Evolutionary conservation across 2,888 invertebrate genomes (phyloP), one percentile per base, ranked within the genome.

Genomic region (Lasius platythorax): DNA sequence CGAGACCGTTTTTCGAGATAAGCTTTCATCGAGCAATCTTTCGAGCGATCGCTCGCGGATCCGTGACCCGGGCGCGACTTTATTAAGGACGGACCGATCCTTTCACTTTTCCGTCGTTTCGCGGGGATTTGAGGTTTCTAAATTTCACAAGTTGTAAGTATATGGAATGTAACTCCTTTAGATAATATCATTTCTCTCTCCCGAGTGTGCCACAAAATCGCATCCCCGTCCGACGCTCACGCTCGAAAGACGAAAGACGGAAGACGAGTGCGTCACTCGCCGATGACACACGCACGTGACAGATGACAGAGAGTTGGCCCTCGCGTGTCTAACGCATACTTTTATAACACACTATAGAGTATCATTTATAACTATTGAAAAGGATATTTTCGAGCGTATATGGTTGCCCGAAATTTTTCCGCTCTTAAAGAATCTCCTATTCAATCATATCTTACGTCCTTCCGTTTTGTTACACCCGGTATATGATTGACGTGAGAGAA

Each of bases 1-100:
- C 37, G 37, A 23, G 23, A 84, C 76, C 67, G 81, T n/a, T n/a
- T 23, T 23, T 50, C 72, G 56, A 85, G 86, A 87, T 86, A 87
- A 89, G 86, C 84, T 89, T 86, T 87, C 85, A 83, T 87, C 82
- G 76, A 43, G 23, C 23, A 0, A 23, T 23, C 75, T 37, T 37
- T 37, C 37, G 37, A 4, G 63, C 72, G 64, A 68, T 67, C 78
- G 82, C 37, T 33, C 43, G 68, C 68, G 30, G 3, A 3, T 33
- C 30, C 1, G 58, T 23, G 58, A 53, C 12, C 53, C 37, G 66
- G 58, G 46, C 75, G 75, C 33, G 43, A 66, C 43, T 61, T 43
- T 76, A 50, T 43, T 76, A 50, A 50, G 66, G 30, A 66, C 30
- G 61, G 46, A 58, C 18, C 61, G 28, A 73, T 28, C 75, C 75